Evolutionary conservation across 2,113 vertebrate species (phyloP), one percentile per base, ranked within the genome.

Genomic region (Rhizomys pruinosus): DNA sequence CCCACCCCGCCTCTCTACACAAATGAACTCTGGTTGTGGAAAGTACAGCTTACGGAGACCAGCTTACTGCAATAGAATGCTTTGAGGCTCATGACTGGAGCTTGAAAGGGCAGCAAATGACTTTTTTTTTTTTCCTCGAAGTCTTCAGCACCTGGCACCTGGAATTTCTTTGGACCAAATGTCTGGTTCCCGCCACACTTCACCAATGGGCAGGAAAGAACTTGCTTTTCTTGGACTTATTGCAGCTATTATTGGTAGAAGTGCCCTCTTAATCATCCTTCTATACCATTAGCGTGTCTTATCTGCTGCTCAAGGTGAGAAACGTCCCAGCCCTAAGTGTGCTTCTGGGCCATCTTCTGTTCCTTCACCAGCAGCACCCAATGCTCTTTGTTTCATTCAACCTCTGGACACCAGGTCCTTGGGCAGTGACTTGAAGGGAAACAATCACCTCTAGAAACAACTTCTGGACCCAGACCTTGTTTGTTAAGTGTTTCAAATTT

Each of bases 261-360:
- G 8, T 3, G 29, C 13, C 9, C 32, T 16, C 20, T 13, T 10
- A 2, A 32, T 1, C 0, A 0, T 32, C 32, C 10, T 64, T 29
- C 29, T 22, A 23, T 16, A 42, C 39, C 37, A 39, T 10, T 42
- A 44, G 1, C 1, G 13, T 22, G 8, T 23, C 23, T 61, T 39
- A 6, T 64, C 10, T 34, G 39, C 39, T 47, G 6, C 76, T 17
- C 9, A 22, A 39, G 9, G 34, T 71, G 11, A 47, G 37, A 84
- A 44, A 68, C 68, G 22, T 64, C 27, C 10, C 37, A 34, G 7
- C 32, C 1, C 25, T 0, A 7, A 11, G 39, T 19, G 55, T 29
- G 27, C 6, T 55, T 10, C 25, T 79, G 59, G 29, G 7, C 3
- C 2, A 7, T 25, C 15, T 5, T 17, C 72, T 57, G 19, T 42